phyloP scores from a whole-genome alignment of 2,113 vertebrate species.

The Paraplagusia blochii region DNA sequence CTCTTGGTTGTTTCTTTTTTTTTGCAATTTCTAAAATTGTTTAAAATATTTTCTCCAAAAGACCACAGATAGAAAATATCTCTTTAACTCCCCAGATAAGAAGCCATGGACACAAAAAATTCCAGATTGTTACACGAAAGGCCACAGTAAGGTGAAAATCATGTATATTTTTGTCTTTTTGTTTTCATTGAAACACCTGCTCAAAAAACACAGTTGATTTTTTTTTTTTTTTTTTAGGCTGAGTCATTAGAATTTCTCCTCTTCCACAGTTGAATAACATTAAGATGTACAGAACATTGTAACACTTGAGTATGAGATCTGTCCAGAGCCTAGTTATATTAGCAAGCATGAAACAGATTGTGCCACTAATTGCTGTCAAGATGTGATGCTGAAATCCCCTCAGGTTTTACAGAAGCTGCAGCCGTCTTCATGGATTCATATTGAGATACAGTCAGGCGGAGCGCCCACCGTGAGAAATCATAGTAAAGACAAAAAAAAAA shows the following conservation, averaged over 20 bases:
- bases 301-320: conserved; percentile 67
- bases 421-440: conserved; percentile 68
- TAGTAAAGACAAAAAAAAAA: conserved; percentile 37
- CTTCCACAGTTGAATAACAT: conserved; percentile 70
- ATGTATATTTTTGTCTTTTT: conserved; percentile 57
- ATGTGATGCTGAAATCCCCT: conserved; percentile 73
- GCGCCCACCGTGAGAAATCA: conserved; percentile 58
- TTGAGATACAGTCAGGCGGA: conserved; percentile 66
- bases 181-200: conserved; percentile 68
- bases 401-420: conserved; percentile 66
- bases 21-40: conserved; percentile 6
- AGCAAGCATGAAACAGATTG: conserved; percentile 74
- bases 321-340: conserved; percentile 70
- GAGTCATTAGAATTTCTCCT: conserved; percentile 58
- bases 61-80: conserved; percentile 64
- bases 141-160: conserved; percentile 89
- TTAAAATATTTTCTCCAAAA: conserved; percentile 36
- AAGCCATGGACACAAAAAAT: conserved; percentile 72
- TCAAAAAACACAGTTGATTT: conserved; percentile 57
- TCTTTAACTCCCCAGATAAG: conserved; percentile 66
- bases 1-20: conserved; percentile 30
- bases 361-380: conserved; percentile 78
- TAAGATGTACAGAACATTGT: conserved; percentile 69
- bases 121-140: conserved; percentile 85
- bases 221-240: conserved; percentile 53